These are phyloP conservation scores for Brenthis hecate DNA, from an alignment of 2,888 invertebrate genomes.

Conservation along the genomic window DNA sequence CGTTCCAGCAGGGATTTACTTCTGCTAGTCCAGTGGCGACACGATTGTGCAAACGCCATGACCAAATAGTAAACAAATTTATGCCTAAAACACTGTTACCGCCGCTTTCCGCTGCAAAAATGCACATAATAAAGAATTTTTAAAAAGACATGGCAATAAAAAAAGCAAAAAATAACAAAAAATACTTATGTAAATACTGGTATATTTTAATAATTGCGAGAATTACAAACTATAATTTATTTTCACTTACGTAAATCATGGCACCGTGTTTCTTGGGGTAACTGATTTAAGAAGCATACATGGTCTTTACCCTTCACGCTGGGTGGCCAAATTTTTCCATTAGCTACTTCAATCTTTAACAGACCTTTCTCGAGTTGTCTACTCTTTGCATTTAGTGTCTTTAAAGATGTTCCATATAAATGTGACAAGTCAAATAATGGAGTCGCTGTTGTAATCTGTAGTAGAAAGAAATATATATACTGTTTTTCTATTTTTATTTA, in stretches of 20 bases:
- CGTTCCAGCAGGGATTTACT: slow-evolving; percentile 56
- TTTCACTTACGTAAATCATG: slow-evolving; percentile 52
- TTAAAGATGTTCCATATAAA: slow-evolving; percentile 43
- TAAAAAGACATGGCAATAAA: background rate
- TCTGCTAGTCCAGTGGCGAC: slow-evolving; percentile 46
- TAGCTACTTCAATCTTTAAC: slow-evolving; percentile 46
- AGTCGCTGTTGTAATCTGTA: slow-evolving; percentile 49
- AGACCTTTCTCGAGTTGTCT: slow-evolving; percentile 46
- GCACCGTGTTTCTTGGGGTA: slow-evolving; percentile 54
- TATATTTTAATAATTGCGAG: too few species aligned
- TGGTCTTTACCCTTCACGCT: slow-evolving; percentile 36
- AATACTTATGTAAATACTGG: background rate
- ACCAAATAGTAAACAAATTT: slow-evolving; percentile 50
- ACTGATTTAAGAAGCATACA: slow-evolving; percentile 48
- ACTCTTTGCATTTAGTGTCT: slow-evolving; percentile 39
- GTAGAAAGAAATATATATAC: slow-evolving; percentile 8
- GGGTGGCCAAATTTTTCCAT: slow-evolving; percentile 49
- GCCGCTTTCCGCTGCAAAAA: slow-evolving; percentile 43
- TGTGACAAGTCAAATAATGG: slow-evolving; percentile 47
- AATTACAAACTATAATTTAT: background rate
- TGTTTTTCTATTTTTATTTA: background rate
- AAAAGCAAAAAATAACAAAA: background rate
- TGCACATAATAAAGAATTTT: too few species aligned
- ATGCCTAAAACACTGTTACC: slow-evolving; percentile 43
- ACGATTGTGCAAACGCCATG: slow-evolving; percentile 55